Base-by-base conservation (phyloP, 2,797 vertebrate species). In the Tragopan temminckii region DNA sequence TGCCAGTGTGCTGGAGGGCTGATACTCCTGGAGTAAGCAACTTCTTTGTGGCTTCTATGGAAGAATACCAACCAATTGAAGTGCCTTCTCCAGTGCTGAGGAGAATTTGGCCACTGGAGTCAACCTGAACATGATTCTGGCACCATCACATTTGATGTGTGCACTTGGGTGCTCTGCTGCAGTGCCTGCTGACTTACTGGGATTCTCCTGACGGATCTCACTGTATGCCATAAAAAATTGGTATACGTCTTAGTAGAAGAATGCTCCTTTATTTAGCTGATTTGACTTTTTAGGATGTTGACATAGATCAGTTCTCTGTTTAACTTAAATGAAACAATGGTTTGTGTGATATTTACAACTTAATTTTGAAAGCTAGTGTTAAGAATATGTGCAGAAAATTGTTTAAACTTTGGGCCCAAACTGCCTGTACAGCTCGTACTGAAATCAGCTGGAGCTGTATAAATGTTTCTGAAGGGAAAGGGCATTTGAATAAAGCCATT, bases 381-480 rank as follows among this genome's bases (percentile, higher is more conserved):
- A n/a, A 76, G 63, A 72, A 8, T 9, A 36, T 5, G 17, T 31
- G 20, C 8, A 71, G 67, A 88, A 88, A 86, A n/a, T 17, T 76
- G 7, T 89, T 83, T 75, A 83, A 45, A 52, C 33, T 80, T 77
- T 55, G 62, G 33, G 15, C 38, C 52, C 52, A 74, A 86, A 88
- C 11, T 59, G 33, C 63, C 27, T 67, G 33, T 66, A 40, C 48
- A 78, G 55, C n/a, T 90, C 48, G 19, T 35, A 80, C 43, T 63
- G 68, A 79, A 84, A 72, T 93, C 67, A 86, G 25, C 43, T 85
- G 74, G 70, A 84, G 45, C 52, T 86, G 40, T 79, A 57, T 76
- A 79, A 88, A 86, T 38, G 36, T 81, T 89, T 81, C 80, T 55
- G 70, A 89, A 57, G 27, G 43, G n/a, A 91, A 92, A 86, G 63